A percentile compares a stretch with the other conserved stretches of the same genome.
Evolutionary conservation across 2,113 vertebrate genomes (phyloP).

Genomic region (Elephas maximus): DNA sequence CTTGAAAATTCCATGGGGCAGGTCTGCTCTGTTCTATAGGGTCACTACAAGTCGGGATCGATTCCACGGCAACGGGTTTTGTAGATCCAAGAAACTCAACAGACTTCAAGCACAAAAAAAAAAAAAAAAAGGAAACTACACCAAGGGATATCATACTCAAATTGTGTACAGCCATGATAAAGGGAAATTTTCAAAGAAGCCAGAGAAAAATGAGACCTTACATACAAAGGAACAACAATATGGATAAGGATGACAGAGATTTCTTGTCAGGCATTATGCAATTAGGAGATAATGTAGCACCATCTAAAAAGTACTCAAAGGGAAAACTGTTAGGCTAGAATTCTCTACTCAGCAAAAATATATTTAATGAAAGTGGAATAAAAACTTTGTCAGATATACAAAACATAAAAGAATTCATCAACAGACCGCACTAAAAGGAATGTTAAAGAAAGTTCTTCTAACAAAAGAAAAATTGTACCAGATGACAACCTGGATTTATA

Average conservation of each 20-base stretch:
- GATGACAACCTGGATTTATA: neutral
- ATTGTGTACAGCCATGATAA: slow-evolving; percentile 2
- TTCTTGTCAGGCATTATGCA: neutral
- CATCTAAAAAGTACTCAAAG: neutral
- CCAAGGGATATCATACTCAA: neutral
- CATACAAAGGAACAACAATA: neutral
- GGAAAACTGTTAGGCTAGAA: neutral
- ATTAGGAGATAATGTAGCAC: neutral
- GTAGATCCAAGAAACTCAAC: neutral
- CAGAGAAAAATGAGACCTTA: neutral
- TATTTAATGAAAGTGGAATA: slow-evolving; percentile 29
- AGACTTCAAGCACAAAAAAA: neutral
- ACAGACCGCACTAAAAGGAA: neutral
- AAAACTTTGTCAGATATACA: neutral
- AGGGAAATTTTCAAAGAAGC: neutral
- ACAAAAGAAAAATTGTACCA: neutral
- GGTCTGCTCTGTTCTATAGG: neutral
- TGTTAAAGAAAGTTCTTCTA: neutral
- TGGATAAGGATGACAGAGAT: neutral
- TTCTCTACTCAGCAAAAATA: neutral
- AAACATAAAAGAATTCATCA: neutral
- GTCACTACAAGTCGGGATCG: neutral
- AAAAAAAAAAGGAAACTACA: neutral
- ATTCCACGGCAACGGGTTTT: neutral
- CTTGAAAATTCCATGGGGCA: neutral